Conservation (phyloP, 64 coral and sea anemone species). For the Cladopsammia gracilis region DNA sequence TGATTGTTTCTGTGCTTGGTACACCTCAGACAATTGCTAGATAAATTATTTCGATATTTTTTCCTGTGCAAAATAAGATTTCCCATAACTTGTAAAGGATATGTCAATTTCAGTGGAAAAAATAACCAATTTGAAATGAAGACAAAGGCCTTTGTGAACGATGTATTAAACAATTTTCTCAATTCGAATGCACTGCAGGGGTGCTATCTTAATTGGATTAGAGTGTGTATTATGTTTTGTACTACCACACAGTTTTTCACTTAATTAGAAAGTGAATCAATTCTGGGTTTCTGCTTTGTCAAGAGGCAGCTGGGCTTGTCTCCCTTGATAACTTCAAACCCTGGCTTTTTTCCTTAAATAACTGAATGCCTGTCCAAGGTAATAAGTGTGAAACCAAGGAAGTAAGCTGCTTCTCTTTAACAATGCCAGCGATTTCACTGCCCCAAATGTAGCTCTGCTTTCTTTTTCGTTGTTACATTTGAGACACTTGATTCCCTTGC, state of each 20-base stretch:
- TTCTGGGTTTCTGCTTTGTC: background rate
- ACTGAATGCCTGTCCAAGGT: background rate
- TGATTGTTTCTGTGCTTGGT: no score
- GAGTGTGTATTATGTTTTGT: background rate
- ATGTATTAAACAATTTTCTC: no score
- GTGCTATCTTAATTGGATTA: no score
- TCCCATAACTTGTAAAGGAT: no score
- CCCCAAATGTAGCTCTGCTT: background rate
- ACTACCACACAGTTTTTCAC: background rate
- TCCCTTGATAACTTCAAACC: background rate
- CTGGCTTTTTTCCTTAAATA: background rate
- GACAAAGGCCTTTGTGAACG: no score
- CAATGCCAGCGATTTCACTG: slow-evolving; percentile 9
- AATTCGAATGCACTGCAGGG: no score
- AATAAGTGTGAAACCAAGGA: slow-evolving; percentile 1
- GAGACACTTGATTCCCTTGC: background rate
- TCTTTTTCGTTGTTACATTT: background rate
- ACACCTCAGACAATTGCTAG: no score
- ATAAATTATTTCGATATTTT: no score
- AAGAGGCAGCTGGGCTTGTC: slow-evolving; percentile 10
- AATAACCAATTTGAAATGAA: no score
- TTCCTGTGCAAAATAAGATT: no score
- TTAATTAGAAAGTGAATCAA: background rate
- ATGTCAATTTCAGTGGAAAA: no score
- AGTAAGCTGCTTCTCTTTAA: background rate